A percentile compares a stretch with the other conserved stretches of the same genome.
These are phyloP conservation scores for Ophiodon elongatus DNA, from an alignment of 2,113 vertebrate genomes.

Conservation along the genomic window DNA sequence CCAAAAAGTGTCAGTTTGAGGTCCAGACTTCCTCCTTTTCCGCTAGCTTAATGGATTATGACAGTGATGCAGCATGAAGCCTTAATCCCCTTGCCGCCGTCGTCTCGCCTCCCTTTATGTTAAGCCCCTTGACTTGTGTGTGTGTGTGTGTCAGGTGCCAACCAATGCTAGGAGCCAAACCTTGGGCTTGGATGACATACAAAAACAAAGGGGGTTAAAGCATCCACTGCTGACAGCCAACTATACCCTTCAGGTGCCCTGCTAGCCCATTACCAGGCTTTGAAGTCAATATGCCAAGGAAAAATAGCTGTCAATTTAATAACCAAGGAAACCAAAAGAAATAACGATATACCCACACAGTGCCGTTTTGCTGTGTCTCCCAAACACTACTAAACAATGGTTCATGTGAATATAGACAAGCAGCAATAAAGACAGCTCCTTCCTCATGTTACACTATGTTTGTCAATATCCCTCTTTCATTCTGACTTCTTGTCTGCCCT, in stretches of 20 bases:
- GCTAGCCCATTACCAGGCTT: neutral
- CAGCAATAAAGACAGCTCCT: neutral
- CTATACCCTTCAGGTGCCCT: slow-evolving; percentile 36
- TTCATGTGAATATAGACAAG: neutral
- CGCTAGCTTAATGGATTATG: slow-evolving; percentile 76
- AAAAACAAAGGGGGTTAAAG: slow-evolving; percentile 55
- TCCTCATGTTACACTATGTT: neutral
- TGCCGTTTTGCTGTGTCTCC: neutral
- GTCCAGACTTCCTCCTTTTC: slow-evolving; percentile 60
- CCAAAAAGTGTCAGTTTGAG: slow-evolving; percentile 67
- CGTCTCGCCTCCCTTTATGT: slow-evolving; percentile 70
- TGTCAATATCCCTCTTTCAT: neutral
- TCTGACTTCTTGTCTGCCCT: neutral
- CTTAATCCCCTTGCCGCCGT: slow-evolving; percentile 64
- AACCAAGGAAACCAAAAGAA: neutral
- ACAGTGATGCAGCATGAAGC: slow-evolving; percentile 76
- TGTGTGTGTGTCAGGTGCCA: slow-evolving; percentile 61
- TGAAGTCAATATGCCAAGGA: slow-evolving; percentile 9
- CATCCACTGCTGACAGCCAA: slow-evolving; percentile 41
- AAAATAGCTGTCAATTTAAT: slow-evolving; percentile 19
- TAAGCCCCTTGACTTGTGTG: slow-evolving; percentile 69
- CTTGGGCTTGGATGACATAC: slow-evolving; percentile 32
- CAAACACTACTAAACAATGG: neutral
- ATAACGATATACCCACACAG: neutral
- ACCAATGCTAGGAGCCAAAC: slow-evolving; percentile 43